Evolutionary conservation across 2,888 invertebrate genomes (phyloP).

Genomic region (Tipula helvola): DNA sequence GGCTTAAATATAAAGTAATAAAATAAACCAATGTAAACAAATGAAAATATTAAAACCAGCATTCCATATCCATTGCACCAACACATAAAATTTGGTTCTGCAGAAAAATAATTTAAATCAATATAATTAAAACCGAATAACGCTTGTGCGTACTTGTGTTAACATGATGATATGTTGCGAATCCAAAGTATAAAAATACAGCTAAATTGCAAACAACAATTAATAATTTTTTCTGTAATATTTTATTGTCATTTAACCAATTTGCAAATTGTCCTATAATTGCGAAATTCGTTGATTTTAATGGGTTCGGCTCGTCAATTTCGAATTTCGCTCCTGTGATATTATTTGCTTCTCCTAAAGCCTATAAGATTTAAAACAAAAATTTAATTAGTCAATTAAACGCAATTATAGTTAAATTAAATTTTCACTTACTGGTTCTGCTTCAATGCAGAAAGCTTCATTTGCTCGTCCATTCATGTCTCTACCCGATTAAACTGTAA

Average conservation of each 20-base stretch:
- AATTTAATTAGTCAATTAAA: not conserved
- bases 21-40: slow-evolving; percentile 47
- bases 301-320: not conserved
- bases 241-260: not conserved
- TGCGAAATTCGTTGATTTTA: not conserved
- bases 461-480: not conserved
- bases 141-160: slow-evolving; percentile 22
- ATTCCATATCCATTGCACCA: slow-evolving; percentile 61
- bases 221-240: not conserved
- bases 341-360: not conserved
- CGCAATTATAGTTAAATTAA: not conserved
- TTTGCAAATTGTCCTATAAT: not conserved
- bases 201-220: slow-evolving; percentile 19
- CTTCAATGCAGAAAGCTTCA: not conserved
- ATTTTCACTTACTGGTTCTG: not conserved
- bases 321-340: not conserved
- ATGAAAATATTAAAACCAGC: slow-evolving; percentile 46
- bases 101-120: not conserved
- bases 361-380: not conserved
- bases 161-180: slow-evolving; percentile 28
- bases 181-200: slow-evolving; percentile 28
- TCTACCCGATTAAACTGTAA: not conserved
- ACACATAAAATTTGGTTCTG: slow-evolving; percentile 23
- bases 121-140: not conserved
- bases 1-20: slow-evolving; percentile 53